A percentile compares a stretch with the other conserved stretches of the same genome.
Evolutionary conservation across 2,888 invertebrate genomes (phyloP).

Genomic region (Arctia plantaginis): DNA sequence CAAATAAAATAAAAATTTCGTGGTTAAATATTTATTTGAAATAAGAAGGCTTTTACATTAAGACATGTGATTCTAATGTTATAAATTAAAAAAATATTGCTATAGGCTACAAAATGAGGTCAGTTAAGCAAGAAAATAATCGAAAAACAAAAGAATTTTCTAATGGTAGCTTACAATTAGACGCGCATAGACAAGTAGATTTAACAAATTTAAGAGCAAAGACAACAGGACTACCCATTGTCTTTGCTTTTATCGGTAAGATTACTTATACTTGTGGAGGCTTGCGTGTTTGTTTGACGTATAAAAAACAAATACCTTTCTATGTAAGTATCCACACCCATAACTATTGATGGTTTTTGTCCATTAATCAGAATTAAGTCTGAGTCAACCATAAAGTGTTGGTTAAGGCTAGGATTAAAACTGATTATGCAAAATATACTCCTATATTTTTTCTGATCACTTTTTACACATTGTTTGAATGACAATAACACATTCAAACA

Average conservation of each 20-base stretch:
- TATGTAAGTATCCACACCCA: not conserved
- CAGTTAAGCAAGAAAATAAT: not conserved
- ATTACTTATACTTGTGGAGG: not conserved
- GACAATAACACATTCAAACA: constrained; percentile 9
- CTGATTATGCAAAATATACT: not conserved
- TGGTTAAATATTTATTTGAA: no score
- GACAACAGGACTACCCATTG: not conserved
- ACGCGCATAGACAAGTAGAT: not conserved
- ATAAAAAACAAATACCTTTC: not conserved
- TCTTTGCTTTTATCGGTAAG: not conserved
- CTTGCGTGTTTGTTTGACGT: not conserved
- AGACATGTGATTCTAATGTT: not conserved
- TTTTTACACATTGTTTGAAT: constrained; percentile 5
- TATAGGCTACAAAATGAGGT: not conserved
- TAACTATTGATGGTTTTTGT: not conserved
- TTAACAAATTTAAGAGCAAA: not conserved
- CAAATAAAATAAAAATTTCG: not conserved
- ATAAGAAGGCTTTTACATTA: not conserved
- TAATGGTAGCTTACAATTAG: not conserved
- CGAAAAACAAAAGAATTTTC: not conserved
- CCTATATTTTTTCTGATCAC: not conserved
- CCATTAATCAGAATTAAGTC: not conserved
- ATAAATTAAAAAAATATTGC: not conserved
- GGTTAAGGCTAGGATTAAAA: not conserved
- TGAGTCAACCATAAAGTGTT: not conserved